These are phyloP conservation scores for Zoanthus sansibaricus DNA, from an alignment of 92 coral and sea anemone species.

Conservation along the genomic window DNA sequence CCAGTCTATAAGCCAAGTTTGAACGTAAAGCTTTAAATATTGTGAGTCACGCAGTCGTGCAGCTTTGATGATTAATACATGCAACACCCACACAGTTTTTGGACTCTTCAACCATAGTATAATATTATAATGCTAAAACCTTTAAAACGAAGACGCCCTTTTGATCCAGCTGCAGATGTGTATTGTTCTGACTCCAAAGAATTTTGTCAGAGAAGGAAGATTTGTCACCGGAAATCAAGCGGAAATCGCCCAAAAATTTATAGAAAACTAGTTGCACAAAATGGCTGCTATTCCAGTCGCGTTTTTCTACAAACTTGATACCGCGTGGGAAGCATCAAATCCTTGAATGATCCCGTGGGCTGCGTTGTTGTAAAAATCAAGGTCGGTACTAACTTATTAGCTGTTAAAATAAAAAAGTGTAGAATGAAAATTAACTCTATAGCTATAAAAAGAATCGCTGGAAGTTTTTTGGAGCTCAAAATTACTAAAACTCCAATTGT, in stretches of 20 bases:
- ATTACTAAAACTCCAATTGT: constrained; percentile 30
- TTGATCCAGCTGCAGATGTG: constrained; percentile 1
- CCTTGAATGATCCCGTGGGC: constrained; percentile 42
- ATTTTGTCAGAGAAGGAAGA: not conserved
- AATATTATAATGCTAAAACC: constrained; percentile 43
- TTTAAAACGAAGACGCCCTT: constrained; percentile 36
- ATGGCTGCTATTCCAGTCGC: not conserved
- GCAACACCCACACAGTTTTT: constrained; percentile 45
- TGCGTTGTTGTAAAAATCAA: constrained; percentile 29
- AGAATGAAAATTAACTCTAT: not conserved
- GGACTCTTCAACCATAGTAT: constrained; percentile 42
- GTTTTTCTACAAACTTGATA: constrained; percentile 20
- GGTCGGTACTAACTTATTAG: constrained; percentile 37
- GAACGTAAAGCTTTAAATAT: constrained; percentile 4
- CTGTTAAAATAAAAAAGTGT: constrained; percentile 5
- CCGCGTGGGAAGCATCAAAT: constrained; percentile 31
- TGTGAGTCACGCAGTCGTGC: constrained; percentile 40
- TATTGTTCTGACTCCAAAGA: not conserved
- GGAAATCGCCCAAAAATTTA: constrained; percentile 39
- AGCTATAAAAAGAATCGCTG: constrained; percentile 23
- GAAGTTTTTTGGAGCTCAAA: constrained; percentile 32
- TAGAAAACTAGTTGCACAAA: constrained; percentile 22
- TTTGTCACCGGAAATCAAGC: constrained; percentile 43
- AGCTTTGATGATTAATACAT: constrained; percentile 30
- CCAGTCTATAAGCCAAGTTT: not conserved